A percentile compares a stretch with the other conserved stretches of the same genome.
phyloP scores from a whole-genome alignment of 35 echinoderm and acorn worm genomes.

The Lytechinus pictus region DNA sequence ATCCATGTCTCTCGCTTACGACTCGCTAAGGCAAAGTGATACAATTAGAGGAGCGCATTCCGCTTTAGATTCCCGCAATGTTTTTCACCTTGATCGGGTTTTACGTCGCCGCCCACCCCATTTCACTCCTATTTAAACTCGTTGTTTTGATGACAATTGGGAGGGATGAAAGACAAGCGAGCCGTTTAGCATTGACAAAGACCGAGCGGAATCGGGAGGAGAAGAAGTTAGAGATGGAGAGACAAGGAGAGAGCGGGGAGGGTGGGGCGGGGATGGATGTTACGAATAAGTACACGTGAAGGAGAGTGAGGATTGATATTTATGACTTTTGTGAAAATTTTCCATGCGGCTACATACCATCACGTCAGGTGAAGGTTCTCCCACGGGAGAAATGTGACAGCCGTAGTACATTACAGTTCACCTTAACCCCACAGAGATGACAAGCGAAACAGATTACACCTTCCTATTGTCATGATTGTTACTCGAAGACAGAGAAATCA shows the following conservation, averaged over 20 bases:
- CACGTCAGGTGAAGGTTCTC: not conserved
- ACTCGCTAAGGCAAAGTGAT: not conserved
- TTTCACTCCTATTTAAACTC: not conserved
- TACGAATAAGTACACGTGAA: not conserved
- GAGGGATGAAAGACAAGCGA: not conserved
- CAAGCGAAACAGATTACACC: not conserved
- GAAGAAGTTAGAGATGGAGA: not conserved
- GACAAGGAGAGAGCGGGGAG: not conserved
- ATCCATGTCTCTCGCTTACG: not conserved
- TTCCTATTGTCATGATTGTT: conserved; percentile 19
- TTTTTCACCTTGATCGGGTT: not conserved
- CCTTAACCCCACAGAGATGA: not conserved
- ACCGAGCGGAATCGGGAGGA: not conserved
- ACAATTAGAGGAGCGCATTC: not conserved
- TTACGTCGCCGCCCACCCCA: not conserved
- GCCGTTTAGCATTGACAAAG: not conserved
- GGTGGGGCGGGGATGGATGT: not conserved
- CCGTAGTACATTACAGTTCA: not conserved
- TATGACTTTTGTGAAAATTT: not conserved
- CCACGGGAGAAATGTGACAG: not conserved
- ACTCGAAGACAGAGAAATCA: not conserved
- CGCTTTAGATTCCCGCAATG: not conserved
- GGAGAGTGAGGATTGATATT: not conserved
- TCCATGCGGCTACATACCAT: not conserved
- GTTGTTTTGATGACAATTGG: conserved; percentile 10